phyloP scores from a whole-genome alignment of 2,888 invertebrate genomes.

The Xanthostigma xanthostigma region DNA sequence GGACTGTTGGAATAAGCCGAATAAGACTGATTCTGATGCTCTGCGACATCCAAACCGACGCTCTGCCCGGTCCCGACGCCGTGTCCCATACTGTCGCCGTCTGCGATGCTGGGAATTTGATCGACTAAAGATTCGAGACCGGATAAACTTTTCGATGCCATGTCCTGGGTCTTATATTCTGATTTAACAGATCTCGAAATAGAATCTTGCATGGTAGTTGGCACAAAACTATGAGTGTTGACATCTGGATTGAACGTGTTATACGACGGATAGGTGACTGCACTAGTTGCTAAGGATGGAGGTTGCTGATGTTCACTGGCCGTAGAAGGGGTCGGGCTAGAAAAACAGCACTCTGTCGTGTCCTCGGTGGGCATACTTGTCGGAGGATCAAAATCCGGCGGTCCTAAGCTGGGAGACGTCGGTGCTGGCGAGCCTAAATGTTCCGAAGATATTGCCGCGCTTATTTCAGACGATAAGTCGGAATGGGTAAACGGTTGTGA shows the following conservation, averaged over 20 bases:
- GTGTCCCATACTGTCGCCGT: constrained; percentile 36
- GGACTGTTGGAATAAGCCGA: constrained; percentile 19
- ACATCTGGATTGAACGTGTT: constrained; percentile 26
- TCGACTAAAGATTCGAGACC: constrained; percentile 80
- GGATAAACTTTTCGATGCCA: constrained; percentile 72
- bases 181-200: constrained; percentile 22
- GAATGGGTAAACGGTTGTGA: constrained; percentile 48
- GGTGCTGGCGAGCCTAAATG: constrained; percentile 49
- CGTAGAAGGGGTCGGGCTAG: constrained; percentile 29
- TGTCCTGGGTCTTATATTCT: constrained; percentile 39
- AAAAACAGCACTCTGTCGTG: constrained; percentile 31
- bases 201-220: constrained; percentile 1
- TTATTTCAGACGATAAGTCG: constrained; percentile 62
- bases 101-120: constrained; percentile 79
- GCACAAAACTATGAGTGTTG: constrained; percentile 23
- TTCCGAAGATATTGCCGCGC: constrained; percentile 59
- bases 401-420: constrained; percentile 50
- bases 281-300: constrained; percentile 19
- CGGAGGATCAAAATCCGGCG: constrained; percentile 63
- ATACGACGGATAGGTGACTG: constrained; percentile 21
- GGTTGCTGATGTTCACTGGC: constrained; percentile 13
- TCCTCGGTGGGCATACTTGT: constrained; percentile 35
- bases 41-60: constrained; percentile 11
- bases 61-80: not conserved
- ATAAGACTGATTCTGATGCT: constrained; percentile 20